Evolutionary conservation across 2,888 invertebrate genomes (phyloP).

Genomic region (Amblyteles armatorius): DNA sequence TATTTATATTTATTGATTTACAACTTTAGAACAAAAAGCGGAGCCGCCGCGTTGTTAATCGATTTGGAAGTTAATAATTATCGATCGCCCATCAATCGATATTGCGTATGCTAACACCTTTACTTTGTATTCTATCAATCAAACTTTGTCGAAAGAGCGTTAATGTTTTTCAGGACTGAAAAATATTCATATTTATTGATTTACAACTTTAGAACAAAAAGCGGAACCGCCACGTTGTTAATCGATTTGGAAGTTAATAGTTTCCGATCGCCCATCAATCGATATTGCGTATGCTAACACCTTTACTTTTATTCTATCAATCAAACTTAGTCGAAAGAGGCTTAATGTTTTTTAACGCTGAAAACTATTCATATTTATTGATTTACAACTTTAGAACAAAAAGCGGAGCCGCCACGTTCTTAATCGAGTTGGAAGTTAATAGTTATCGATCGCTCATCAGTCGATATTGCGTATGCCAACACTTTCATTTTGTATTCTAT

Average conservation of each 20-base stretch:
- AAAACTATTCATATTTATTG: too few species aligned
- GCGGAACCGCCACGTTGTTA: background rate
- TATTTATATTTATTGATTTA: background rate
- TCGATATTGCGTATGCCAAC: too few species aligned
- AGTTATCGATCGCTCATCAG: too few species aligned
- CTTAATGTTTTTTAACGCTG: too few species aligned
- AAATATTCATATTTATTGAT: background rate
- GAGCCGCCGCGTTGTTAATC: too few species aligned
- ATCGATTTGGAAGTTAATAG: background rate
- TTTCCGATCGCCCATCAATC: background rate
- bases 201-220: background rate
- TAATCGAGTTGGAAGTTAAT: too few species aligned
- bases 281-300: background rate
- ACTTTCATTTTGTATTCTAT: too few species aligned
- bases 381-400: too few species aligned
- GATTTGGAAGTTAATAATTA: background rate
- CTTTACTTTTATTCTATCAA: too few species aligned
- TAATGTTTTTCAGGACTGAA: background rate
- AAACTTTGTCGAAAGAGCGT: background rate
- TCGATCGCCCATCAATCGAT: conserved; percentile 1
- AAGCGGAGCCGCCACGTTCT: too few species aligned
- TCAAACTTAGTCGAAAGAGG: too few species aligned
- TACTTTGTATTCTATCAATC: conserved; percentile 21
- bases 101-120: background rate
- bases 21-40: too few species aligned